Percentiles rank a stretch among this genome's conserved stretches.
These are phyloP conservation scores for Euzetes globulus DNA, from an alignment of 2,888 invertebrate genomes.

Conservation along the genomic window DNA sequence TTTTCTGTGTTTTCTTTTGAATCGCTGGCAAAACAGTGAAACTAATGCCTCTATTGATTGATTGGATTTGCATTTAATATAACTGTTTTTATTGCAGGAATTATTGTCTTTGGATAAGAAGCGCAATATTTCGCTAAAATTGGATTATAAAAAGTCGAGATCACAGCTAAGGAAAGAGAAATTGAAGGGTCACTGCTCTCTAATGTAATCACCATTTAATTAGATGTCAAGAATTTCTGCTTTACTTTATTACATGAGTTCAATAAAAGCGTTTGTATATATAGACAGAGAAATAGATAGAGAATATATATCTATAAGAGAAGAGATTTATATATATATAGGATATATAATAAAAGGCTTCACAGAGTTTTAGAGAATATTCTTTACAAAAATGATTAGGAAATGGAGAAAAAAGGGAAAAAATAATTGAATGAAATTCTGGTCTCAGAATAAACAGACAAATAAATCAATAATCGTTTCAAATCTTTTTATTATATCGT, in stretches of 20 bases:
- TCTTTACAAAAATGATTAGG: too few species aligned
- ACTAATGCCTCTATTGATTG: not conserved
- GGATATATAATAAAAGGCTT: too few species aligned
- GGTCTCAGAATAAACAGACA: not conserved
- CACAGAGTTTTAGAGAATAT: too few species aligned
- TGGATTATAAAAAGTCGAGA: constrained; percentile 57
- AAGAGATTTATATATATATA: too few species aligned
- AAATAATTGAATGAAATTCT: too few species aligned
- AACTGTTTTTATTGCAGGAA: constrained; percentile 54
- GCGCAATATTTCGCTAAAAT: constrained; percentile 84
- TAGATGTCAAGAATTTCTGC: constrained; percentile 1
- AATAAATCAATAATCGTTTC: constrained; percentile 4
- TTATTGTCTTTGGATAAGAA: constrained; percentile 94
- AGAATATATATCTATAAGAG: too few species aligned
- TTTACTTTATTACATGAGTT: not conserved
- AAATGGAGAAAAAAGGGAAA: too few species aligned
- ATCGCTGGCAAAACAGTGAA: not conserved
- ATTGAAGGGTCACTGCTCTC: constrained; percentile 60
- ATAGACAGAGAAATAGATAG: too few species aligned
- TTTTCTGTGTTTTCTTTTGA: not conserved
- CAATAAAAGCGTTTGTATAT: too few species aligned
- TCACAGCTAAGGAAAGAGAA: constrained; percentile 54
- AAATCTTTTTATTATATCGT: not conserved
- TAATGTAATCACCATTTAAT: constrained; percentile 51
- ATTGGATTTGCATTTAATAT: not conserved